Evolutionary conservation across 2,888 invertebrate genomes (phyloP).

Genomic region (Tubulanus polymorphus): DNA sequence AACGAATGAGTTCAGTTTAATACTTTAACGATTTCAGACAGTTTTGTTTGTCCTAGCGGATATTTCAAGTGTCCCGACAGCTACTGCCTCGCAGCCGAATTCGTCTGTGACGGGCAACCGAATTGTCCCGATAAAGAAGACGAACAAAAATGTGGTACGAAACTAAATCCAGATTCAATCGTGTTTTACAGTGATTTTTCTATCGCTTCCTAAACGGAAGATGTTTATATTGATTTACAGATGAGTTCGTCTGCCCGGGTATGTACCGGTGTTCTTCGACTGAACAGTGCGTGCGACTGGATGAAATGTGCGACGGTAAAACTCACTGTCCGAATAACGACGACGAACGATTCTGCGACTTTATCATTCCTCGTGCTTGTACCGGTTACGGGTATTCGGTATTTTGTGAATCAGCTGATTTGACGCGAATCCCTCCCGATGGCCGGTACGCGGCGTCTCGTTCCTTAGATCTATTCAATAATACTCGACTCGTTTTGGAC

Average conservation of each 20-base stretch:
- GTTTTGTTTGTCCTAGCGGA: conserved; percentile 18
- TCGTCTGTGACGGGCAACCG: conserved; percentile 32
- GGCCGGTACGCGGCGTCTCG: too few relatives aligned
- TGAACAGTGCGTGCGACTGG: conserved; percentile 13
- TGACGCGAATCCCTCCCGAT: too few relatives aligned
- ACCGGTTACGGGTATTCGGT: too few relatives aligned
- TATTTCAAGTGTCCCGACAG: conserved; percentile 32
- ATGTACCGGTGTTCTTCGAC: conserved; percentile 14
- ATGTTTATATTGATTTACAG: too few relatives aligned
- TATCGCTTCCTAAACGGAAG: too few relatives aligned
- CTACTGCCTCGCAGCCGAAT: conserved; percentile 30
- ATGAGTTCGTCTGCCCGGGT: conserved; percentile 11
- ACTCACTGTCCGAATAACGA: conserved; percentile 19
- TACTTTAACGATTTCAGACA: background rate
- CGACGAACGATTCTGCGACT: conserved; percentile 25
- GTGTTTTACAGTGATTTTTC: background rate
- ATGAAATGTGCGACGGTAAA: conserved; percentile 21
- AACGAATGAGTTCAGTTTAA: too few relatives aligned
- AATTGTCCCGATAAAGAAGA: conserved; percentile 37
- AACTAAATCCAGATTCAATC: background rate
- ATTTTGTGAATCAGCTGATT: too few relatives aligned
- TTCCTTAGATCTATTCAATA: too few relatives aligned
- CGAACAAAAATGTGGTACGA: conserved; percentile 22
- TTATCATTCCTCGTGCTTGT: too few relatives aligned
- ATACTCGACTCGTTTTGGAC: too few relatives aligned